Conservation (phyloP, 2,797 vertebrate genomes). For the Danio aesculapii region DNA sequence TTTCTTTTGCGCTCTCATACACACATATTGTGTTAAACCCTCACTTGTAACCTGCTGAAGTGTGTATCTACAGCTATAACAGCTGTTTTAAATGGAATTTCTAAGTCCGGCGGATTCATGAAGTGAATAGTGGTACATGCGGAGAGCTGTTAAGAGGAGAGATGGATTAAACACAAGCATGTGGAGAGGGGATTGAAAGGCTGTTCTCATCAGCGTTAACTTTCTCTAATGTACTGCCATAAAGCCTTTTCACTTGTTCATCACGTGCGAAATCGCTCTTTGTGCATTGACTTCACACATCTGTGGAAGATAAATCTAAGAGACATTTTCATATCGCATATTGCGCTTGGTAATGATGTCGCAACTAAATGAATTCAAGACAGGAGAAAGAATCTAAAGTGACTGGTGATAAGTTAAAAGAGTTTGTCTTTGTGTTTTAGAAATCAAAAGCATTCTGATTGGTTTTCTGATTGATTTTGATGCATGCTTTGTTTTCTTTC, state of each 20-base stretch:
- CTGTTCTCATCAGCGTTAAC: constrained; percentile 33
- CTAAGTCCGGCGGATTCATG: constrained; percentile 18
- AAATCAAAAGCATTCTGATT: constrained; percentile 17
- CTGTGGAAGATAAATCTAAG: constrained; percentile 17
- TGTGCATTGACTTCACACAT: constrained; percentile 9
- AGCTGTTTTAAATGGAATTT: constrained; percentile 46
- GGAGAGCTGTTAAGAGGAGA: constrained; percentile 37
- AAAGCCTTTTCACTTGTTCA: constrained; percentile 20
- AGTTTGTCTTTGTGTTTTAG: background rate
- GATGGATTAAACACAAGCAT: constrained; percentile 38
- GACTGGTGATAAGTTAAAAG: background rate
- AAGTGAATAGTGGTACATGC: constrained; percentile 17
- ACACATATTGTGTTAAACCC: constrained; percentile 7
- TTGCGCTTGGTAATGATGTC: background rate
- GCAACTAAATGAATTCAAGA: background rate
- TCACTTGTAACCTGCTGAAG: constrained; percentile 35
- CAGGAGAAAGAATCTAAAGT: constrained; percentile 1
- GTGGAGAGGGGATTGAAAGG: constrained; percentile 41
- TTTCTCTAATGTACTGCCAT: constrained; percentile 40
- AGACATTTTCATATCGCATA: background rate
- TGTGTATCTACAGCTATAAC: constrained; percentile 16
- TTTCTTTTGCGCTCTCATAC: constrained; percentile 1
- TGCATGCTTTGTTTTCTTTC: constrained; percentile 2
- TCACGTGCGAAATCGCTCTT: constrained; percentile 16
- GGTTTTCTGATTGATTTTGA: constrained; percentile 3